phyloP scores from a whole-genome alignment of 2,797 vertebrate species.

The Esox masquinongy region DNA sequence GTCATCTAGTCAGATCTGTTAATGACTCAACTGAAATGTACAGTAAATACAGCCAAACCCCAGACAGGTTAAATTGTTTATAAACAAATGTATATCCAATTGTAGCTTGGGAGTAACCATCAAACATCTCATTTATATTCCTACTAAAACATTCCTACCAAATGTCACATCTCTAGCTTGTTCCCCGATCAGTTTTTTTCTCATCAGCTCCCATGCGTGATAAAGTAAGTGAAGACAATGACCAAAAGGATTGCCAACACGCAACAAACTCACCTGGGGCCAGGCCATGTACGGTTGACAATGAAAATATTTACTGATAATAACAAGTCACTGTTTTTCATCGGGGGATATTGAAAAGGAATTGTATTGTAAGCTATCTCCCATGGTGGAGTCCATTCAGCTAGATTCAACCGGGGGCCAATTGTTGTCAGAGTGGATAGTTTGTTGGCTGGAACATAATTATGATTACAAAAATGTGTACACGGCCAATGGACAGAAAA shows the following conservation, averaged over 20 bases:
- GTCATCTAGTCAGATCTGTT: too few relatives aligned
- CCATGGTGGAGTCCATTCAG: slow-evolving; percentile 3
- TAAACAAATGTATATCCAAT: slow-evolving; percentile 57
- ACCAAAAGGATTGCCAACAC: not conserved
- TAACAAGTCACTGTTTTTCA: not conserved
- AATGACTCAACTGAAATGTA: too few relatives aligned
- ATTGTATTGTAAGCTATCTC: not conserved
- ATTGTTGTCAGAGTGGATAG: too few relatives aligned
- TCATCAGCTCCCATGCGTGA: not conserved
- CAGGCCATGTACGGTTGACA: not conserved
- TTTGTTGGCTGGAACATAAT: too few relatives aligned
- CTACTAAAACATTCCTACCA: slow-evolving; percentile 19
- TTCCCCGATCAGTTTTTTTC: not conserved
- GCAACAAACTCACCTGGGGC: not conserved
- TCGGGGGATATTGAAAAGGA: not conserved
- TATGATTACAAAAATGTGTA: too few relatives aligned
- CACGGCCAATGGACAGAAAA: too few relatives aligned
- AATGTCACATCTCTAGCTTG: not conserved
- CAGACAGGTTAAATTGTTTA: slow-evolving; percentile 54
- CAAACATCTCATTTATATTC: slow-evolving; percentile 58
- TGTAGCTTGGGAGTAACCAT: slow-evolving; percentile 43
- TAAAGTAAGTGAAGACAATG: not conserved
- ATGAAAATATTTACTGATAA: slow-evolving; percentile 7
- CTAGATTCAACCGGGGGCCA: too few relatives aligned
- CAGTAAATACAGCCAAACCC: slow-evolving; percentile 1